Percentiles rank a stretch among this genome's conserved stretches.
Evolutionary conservation across 2,888 invertebrate species (phyloP).

Genomic region (Molorchus minor): DNA sequence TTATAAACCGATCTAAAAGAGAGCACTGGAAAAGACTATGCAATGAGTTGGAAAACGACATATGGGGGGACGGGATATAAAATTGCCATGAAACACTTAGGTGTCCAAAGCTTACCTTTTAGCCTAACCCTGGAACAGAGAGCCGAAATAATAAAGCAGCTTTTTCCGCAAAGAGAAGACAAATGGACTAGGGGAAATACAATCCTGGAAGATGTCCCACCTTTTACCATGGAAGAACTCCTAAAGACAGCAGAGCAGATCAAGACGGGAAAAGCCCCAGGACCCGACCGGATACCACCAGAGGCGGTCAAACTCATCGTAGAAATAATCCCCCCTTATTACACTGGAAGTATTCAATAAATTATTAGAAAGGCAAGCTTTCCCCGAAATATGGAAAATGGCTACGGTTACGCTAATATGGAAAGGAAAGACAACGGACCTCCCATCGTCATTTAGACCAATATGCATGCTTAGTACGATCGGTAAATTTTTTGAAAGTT

Average conservation of each 20-base stretch:
- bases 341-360: background rate
- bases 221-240: slow-evolving; percentile 10
- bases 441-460: background rate
- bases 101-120: background rate
- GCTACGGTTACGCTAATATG: slow-evolving; percentile 5
- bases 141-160: background rate
- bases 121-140: background rate
- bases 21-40: slow-evolving; percentile 17
- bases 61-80: slow-evolving; percentile 23
- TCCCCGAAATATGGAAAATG: slow-evolving; percentile 13
- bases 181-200: background rate
- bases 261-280: slow-evolving; percentile 16
- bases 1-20: slow-evolving; percentile 3
- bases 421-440: slow-evolving; percentile 7
- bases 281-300: slow-evolving; percentile 11
- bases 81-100: slow-evolving; percentile 1
- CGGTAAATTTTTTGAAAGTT: background rate
- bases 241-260: background rate
- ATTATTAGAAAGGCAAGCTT: background rate
- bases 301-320: background rate
- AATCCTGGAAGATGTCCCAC: background rate
- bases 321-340: background rate
- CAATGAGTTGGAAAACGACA: slow-evolving; percentile 5
- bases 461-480: slow-evolving; percentile 1
- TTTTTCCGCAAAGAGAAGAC: background rate